A percentile compares a stretch with the other conserved stretches of the same genome.
These are phyloP conservation scores for Sycophaga agraensis DNA, from an alignment of 1,140 invertebrate species.

Conservation along the genomic window DNA sequence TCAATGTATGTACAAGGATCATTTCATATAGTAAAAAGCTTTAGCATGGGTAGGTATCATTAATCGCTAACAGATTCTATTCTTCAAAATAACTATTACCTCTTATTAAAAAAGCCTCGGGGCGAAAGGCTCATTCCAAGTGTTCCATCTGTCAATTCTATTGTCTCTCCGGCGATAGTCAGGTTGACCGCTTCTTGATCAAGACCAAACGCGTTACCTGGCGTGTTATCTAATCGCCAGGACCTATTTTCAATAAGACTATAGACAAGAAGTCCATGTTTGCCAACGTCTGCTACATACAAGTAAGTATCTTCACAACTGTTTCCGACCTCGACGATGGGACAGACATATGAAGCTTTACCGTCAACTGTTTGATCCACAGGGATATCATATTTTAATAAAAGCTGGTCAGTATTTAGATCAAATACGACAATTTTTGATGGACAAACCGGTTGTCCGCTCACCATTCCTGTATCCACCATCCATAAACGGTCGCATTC, in stretches of 20 bases:
- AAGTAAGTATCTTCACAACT: constrained; percentile 51
- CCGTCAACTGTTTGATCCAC: constrained; percentile 43
- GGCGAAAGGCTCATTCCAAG: constrained; percentile 56
- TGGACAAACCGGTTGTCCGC: constrained; percentile 52
- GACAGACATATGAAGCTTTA: constrained; percentile 48
- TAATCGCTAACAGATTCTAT: too few species aligned
- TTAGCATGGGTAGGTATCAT: too few species aligned
- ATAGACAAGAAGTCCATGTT: constrained; percentile 53
- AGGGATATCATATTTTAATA: constrained; percentile 57
- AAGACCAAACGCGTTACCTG: constrained; percentile 53
- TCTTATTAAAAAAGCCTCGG: constrained; percentile 46
- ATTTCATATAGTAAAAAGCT: too few species aligned
- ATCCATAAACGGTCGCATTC: constrained; percentile 64
- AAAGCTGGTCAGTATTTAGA: constrained; percentile 55
- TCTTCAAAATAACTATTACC: constrained; percentile 44
- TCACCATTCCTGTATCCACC: constrained; percentile 59
- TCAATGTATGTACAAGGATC: too few species aligned
- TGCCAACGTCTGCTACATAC: constrained; percentile 55
- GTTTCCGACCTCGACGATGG: constrained; percentile 51
- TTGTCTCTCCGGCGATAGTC: constrained; percentile 50
- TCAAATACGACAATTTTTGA: constrained; percentile 63
- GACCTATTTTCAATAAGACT: constrained; percentile 45
- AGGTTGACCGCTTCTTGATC: constrained; percentile 47
- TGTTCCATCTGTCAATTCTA: constrained; percentile 52
- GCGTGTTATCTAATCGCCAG: constrained; percentile 54